Evolutionary conservation across 2,113 vertebrate species (phyloP).

Genomic region (Vireo altiloquus): DNA sequence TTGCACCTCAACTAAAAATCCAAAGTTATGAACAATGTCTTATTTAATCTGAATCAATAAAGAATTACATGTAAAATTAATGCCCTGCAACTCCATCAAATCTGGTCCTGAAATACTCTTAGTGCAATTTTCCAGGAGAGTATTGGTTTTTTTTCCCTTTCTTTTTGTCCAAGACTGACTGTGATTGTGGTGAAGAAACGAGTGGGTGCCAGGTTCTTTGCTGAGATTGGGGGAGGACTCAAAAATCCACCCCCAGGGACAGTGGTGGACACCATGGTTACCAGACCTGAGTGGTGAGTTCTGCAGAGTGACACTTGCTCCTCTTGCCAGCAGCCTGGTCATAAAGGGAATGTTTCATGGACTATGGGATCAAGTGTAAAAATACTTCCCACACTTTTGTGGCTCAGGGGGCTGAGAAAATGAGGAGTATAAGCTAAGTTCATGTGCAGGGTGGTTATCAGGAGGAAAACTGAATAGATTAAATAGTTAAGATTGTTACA

Average conservation of each 20-base stretch:
- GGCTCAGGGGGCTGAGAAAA: background rate
- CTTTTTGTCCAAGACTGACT: slow-evolving; percentile 82
- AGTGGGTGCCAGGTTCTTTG: slow-evolving; percentile 84
- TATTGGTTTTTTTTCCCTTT: background rate
- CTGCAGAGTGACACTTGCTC: background rate
- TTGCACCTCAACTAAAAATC: background rate
- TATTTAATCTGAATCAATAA: background rate
- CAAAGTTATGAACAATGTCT: background rate
- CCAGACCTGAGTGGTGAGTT: slow-evolving; percentile 92
- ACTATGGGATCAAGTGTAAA: background rate
- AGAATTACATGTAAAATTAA: background rate
- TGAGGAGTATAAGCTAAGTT: background rate
- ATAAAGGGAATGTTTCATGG: rapidly evolving
- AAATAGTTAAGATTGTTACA: rapidly evolving
- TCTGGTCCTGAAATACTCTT: background rate
- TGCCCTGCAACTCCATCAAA: background rate
- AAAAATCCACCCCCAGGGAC: slow-evolving; percentile 92
- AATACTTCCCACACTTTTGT: rapidly evolving
- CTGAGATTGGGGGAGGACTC: slow-evolving; percentile 66
- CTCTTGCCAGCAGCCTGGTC: background rate
- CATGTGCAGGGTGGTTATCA: background rate
- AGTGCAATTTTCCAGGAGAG: background rate
- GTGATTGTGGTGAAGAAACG: slow-evolving; percentile 96
- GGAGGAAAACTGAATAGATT: background rate
- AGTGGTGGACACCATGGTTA: slow-evolving; percentile 85